Percentiles rank a stretch among this genome's conserved stretches.
phyloP scores from a whole-genome alignment of 2,888 invertebrate genomes.

The Hypercompe scribonia region DNA sequence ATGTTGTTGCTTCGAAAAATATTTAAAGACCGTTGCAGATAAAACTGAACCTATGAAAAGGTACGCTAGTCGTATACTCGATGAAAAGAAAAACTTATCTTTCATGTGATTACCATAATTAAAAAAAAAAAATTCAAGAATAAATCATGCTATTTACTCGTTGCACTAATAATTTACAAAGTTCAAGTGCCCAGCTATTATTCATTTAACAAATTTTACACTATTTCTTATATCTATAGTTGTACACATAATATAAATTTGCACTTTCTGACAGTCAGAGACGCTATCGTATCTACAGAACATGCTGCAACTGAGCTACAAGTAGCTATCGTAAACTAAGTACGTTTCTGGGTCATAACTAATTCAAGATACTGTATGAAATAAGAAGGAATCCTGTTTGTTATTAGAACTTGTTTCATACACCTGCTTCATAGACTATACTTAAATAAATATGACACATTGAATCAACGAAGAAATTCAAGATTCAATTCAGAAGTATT shows the following conservation, averaged over 20 bases:
- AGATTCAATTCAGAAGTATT: conserved; percentile 19
- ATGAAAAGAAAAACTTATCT: background rate
- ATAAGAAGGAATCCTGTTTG: conserved; percentile 20
- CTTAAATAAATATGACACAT: conserved; percentile 30
- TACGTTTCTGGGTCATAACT: conserved; percentile 23
- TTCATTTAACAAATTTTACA: background rate
- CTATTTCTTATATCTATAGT: background rate
- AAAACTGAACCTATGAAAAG: background rate
- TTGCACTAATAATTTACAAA: background rate
- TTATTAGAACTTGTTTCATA: conserved; percentile 21
- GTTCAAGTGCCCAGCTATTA: background rate
- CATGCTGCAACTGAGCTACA: conserved; percentile 22
- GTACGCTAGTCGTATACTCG: background rate
- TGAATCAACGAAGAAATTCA: conserved; percentile 27
- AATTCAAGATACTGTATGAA: conserved; percentile 23
- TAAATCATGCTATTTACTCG: no score
- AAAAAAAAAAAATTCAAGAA: no score
- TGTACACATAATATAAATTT: conserved; percentile 7
- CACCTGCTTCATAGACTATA: conserved; percentile 19
- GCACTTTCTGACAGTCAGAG: conserved; percentile 16
- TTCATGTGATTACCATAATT: background rate
- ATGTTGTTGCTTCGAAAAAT: background rate
- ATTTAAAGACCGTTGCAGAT: background rate
- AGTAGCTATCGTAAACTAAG: conserved; percentile 21
- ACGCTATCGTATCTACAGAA: conserved; percentile 21